Percentiles rank a stretch among this genome's conserved stretches.
These are phyloP conservation scores for Aptenodytes forsteri DNA, from an alignment of 2,113 vertebrate species.

Conservation along the genomic window DNA sequence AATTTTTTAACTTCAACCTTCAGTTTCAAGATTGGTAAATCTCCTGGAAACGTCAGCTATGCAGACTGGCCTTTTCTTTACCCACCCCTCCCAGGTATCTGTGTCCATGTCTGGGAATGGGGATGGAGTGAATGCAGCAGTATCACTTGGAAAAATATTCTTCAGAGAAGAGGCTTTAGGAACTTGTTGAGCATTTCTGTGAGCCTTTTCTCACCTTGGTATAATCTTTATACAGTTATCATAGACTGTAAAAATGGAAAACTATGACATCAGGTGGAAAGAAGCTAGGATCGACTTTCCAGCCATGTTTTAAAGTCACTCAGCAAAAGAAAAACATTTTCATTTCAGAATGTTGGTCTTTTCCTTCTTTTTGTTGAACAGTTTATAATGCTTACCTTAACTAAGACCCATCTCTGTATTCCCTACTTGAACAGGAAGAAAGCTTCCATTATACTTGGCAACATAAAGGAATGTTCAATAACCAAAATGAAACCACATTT, in stretches of 20 bases:
- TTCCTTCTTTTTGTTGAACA: background rate
- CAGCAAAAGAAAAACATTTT: background rate
- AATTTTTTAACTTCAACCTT: background rate
- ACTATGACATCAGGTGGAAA: background rate
- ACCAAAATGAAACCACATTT: background rate
- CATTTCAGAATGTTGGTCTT: background rate
- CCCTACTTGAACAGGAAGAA: background rate
- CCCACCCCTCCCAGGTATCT: background rate
- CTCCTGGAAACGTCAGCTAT: background rate
- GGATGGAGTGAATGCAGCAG: background rate
- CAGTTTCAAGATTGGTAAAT: background rate
- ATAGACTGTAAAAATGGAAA: background rate
- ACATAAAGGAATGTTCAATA: background rate
- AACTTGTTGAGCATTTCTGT: background rate
- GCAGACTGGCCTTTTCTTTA: background rate
- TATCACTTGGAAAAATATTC: background rate
- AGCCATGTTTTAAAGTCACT: background rate
- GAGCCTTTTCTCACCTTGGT: background rate
- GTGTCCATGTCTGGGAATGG: background rate
- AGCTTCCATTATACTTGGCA: background rate
- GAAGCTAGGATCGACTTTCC: background rate
- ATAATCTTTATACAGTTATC: background rate
- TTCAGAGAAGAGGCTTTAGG: background rate
- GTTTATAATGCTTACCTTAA: background rate
- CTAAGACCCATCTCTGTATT: background rate